These are phyloP conservation scores for Galendromus occidentalis DNA, from an alignment of 1,140 invertebrate genomes.

Conservation along the genomic window DNA sequence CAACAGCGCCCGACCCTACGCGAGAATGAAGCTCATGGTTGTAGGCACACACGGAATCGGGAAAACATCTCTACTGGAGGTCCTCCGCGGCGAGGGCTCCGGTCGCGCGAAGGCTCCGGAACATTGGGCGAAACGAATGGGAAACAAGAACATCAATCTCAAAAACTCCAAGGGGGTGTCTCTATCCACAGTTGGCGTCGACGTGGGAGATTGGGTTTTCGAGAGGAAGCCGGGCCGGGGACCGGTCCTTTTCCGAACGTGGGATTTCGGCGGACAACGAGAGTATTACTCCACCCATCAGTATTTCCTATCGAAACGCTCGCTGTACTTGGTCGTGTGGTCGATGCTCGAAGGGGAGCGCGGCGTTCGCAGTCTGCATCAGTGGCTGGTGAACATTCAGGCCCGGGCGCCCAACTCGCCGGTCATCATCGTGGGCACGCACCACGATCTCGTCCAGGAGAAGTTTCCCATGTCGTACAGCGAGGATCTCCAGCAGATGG, in stretches of 20 bases:
- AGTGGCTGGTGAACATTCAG: constrained; percentile 89
- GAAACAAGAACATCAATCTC: constrained; percentile 55
- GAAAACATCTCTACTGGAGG: constrained; percentile 76
- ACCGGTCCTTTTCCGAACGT: constrained; percentile 84
- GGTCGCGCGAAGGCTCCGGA: constrained; percentile 51
- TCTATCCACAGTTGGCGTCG: constrained; percentile 86
- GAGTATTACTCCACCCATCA: constrained; percentile 96
- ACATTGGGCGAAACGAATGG: constrained; percentile 85
- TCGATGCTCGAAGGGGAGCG: constrained; percentile 73
- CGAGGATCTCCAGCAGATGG: constrained; percentile 66
- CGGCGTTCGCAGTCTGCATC: constrained; percentile 68
- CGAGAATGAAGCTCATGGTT: constrained; percentile 91
- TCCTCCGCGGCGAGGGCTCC: constrained; percentile 62
- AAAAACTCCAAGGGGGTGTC: constrained; percentile 53
- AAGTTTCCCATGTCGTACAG: constrained; percentile 45
- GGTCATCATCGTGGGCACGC: constrained; percentile 80
- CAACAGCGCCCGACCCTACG: constrained; percentile 79
- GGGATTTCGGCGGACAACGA: constrained; percentile 89
- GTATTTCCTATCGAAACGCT: constrained; percentile 87
- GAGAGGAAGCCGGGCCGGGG: constrained; percentile 67
- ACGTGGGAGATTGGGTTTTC: constrained; percentile 83
- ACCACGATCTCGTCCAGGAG: constrained; percentile 69
- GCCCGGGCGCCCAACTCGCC: constrained; percentile 79
- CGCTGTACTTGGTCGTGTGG: constrained; percentile 89
- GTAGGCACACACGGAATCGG: constrained; percentile 83